Evolutionary conservation across 2,797 vertebrate genomes (phyloP), one percentile per base, ranked within the genome.

Genomic region (Australoheros facetus): DNA sequence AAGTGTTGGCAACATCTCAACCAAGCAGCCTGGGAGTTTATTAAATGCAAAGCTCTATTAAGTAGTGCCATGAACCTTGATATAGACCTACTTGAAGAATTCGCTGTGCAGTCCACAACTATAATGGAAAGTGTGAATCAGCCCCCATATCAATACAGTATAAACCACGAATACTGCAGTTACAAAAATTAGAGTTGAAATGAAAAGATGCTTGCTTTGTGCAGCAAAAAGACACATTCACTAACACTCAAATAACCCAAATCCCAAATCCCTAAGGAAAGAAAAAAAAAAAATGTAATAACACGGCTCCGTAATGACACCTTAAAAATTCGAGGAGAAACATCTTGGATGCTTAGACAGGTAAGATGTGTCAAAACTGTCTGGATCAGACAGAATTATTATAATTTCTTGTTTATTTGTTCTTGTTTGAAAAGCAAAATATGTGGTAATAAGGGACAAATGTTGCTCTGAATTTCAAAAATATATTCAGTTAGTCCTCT

Each of bases 41-140:
- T 92, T 88, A 89, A 88, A 87, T 85, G 84, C 79, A 88, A 91
- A 88, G 91, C 83, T 90, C 86, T 88, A 89, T 91, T 91, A 91
- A 92, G 88, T 82, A 85, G 73, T 89, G 81, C 84, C 85, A 66
- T 84, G 87, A 85, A 91, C 88, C 88, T 81, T 87, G 82, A 88
- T 85, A 87, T 78, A 90, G 82, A 85, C 77, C 75, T 79, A 70
- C 79, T 78, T 80, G 78, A 87, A 75, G 87, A 88, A 56, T 80
- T 83, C 16, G 1, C 54, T 56, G 71, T 80, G 79, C 73, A 76
- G 83, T 83, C 81, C 69, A 78, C 75, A 83, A 79, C 75, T 87
- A 84, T 83, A 86, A 90, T 84, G 74, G 75, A 81, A 82, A 82
- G 72, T 2, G 69, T 75, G 87, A 90, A 85, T 91, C 85, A 82